phyloP scores from a whole-genome alignment of 2,113 vertebrate genomes.

The Anolis carolinensis region DNA sequence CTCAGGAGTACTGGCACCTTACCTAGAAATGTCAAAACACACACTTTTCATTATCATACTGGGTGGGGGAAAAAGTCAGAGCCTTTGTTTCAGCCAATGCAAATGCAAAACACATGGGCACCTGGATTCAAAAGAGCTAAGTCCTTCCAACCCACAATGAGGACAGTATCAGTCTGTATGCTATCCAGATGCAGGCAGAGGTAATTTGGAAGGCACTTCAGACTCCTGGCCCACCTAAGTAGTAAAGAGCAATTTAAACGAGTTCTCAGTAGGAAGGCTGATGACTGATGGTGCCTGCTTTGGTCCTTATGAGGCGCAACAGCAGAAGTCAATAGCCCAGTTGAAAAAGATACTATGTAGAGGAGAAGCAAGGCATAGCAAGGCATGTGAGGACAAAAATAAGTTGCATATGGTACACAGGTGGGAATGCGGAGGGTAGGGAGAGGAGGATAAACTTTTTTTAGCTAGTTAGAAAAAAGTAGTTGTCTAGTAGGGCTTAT shows the following conservation, averaged over 20 bases:
- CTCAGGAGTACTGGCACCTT: not conserved
- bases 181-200: constrained; percentile 21
- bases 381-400: constrained; percentile 17
- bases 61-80: constrained; percentile 11
- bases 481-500: not conserved
- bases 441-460: not conserved
- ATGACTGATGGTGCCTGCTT: constrained; percentile 28
- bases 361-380: not conserved
- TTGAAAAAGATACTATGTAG: constrained; percentile 10
- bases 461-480: not conserved
- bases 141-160: constrained; percentile 22
- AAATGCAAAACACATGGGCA: not conserved
- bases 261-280: constrained; percentile 12
- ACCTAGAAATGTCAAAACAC: not conserved
- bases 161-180: constrained; percentile 11
- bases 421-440: constrained; percentile 2
- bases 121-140: constrained; percentile 36
- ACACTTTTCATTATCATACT: constrained; percentile 29
- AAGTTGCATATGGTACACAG: not conserved
- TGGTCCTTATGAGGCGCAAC: constrained; percentile 27
- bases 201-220: constrained; percentile 34
- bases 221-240: constrained; percentile 33
- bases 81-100: constrained; percentile 30
- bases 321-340: not conserved
- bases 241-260: constrained; percentile 22